Base-by-base conservation (phyloP, 2,113 vertebrate genomes). In the Lampris incognitus region DNA sequence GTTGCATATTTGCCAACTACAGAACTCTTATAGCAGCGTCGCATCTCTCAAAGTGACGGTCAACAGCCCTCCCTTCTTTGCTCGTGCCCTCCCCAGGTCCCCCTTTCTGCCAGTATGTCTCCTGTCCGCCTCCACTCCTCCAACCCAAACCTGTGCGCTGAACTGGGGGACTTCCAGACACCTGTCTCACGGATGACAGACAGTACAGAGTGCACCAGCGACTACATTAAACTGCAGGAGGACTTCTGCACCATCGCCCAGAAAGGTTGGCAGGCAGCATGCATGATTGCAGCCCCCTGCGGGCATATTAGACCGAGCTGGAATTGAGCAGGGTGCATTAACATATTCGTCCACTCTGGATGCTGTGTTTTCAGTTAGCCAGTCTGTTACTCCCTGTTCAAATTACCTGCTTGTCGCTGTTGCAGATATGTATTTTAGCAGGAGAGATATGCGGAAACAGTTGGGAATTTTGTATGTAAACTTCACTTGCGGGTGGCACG, bases 161-260 rank as follows among this genome's bases (percentile, higher is more conserved):
- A 99, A 81, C 95, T 97, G 8, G 92, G 72, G 10, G 98, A 99
- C 84, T 97, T 95, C 86, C 97, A 97, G 90, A 92, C 95, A 60
- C 95, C 96, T 0, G 95, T 92, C 49, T 94, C 95, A 72, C 95
- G 96, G 37, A 94, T 97, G 81, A 83, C 93, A 0, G 97, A 99
- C 87, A 93, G 95, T 69, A 89, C 96, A 13, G 97, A 98, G 83
- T 94, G 94, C 81, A 93, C 96, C 61, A 92, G 94, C 0, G 97
- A 99, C 91, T 99, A 98, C 89, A 97, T 96, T 86, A 99, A 99
- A 88, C 96, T 99, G 72, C 98, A 99, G 80, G 97, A 98, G 90
- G 98, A 99, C 82, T 99, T 99, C 89, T 99, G 98, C 91, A 90
- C 96, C 66, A 96, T 98, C 62, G 97, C 98, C 39, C 97, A 99